Evolutionary conservation across 2,113 vertebrate genomes (phyloP), one percentile per base, ranked within the genome.

Genomic region (Pipa parva): DNA sequence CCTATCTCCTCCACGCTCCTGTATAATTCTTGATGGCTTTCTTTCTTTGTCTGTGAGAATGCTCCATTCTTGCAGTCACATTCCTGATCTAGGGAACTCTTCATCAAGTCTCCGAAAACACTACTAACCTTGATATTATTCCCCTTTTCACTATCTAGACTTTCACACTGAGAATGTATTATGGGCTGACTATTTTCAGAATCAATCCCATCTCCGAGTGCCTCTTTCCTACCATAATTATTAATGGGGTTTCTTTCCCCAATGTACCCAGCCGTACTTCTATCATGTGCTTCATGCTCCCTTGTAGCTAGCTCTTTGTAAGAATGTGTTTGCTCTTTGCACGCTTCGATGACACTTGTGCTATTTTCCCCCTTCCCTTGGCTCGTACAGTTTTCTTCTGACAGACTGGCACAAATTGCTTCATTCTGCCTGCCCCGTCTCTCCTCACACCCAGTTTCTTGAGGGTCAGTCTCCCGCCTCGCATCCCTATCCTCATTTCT

Each of bases 1-100:
- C 59, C 46, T 17, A 28, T 27, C 42, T 45, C 15, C 17, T 51
- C 54, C 26, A 21, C 33, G 33, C 56, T 57, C 17, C 57, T 60
- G n/a, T 59, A 69, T 5, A 60, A 15, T 7, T 68, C 56, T 42
- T 36, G 45, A 9, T 15, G 27, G 22, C 28, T 8, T 7, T 28
- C 17, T 7, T 37, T 29, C 11, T 67, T 37, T 26, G 11, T 48
- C 8, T 24, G 15, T 20, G 29, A 1, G 7, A 6, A 22, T n/a
- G 6, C 49, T 25, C 5, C 25, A n/a, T 46, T 8, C 36, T 55
- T 24, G 18, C 4, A 45, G 21, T 26, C 12, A 22, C 15, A 26
- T 5, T 27, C 12, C 26, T 6, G 3, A 2, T 15, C 50, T 26
- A 18, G 50, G 22, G 10, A 11, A 26, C 13, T 13, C 15, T 11